Evolutionary conservation across 2,888 invertebrate species (phyloP).

Genomic region (Digitonthophagus gazella): DNA sequence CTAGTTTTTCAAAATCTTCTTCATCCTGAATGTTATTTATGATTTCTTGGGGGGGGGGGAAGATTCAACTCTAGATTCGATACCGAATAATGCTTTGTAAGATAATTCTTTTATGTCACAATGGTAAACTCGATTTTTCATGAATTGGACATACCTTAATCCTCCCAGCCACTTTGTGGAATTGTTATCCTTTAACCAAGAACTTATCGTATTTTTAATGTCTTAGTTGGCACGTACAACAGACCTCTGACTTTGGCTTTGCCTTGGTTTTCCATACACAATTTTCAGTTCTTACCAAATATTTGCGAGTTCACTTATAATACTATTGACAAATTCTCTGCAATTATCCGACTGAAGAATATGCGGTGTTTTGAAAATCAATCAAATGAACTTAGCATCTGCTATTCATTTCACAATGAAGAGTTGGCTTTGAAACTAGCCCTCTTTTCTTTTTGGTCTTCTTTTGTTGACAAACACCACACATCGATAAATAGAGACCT

Average conservation of each 20-base stretch:
- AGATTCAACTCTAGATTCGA: conserved; percentile 23
- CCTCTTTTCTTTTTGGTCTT: conserved; percentile 25
- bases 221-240: conserved; percentile 28
- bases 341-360: conserved; percentile 32
- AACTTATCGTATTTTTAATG: neutral
- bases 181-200: conserved; percentile 21
- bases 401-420: conserved; percentile 21
- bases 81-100: conserved; percentile 29
- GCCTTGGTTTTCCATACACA: conserved; percentile 40
- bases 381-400: conserved; percentile 46
- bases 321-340: conserved; percentile 1
- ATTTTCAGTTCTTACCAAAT: conserved; percentile 38
- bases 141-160: conserved; percentile 27
- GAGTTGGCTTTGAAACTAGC: conserved; percentile 31
- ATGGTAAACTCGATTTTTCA: conserved; percentile 27
- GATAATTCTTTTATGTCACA: conserved; percentile 25
- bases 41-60: neutral
- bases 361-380: conserved; percentile 43
- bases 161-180: conserved; percentile 26
- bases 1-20: conserved; percentile 1
- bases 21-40: neutral
- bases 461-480: conserved; percentile 17
- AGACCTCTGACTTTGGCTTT: conserved; percentile 35
- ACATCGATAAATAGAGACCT: conserved; percentile 9
- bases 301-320: conserved; percentile 31